phyloP scores from a whole-genome alignment of 2,113 vertebrate species.

The Lathamus discolor region DNA sequence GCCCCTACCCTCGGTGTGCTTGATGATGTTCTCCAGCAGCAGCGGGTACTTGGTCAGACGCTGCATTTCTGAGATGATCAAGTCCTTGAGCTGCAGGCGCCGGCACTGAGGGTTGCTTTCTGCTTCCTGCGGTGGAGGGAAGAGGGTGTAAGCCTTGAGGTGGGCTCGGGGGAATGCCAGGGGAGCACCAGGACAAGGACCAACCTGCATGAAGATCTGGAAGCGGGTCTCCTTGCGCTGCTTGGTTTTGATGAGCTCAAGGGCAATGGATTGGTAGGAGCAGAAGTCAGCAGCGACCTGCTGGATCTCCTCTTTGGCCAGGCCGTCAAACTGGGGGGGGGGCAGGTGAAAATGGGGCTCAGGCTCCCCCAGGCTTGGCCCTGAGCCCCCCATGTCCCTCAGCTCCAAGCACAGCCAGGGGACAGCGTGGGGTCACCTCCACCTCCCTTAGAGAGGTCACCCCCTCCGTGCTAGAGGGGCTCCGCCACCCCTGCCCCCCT shows the following conservation, averaged over 20 bases:
- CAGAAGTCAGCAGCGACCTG: constrained; percentile 87
- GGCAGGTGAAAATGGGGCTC: fast-evolving
- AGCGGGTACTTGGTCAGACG: constrained; percentile 94
- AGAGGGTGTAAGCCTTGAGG: fast-evolving
- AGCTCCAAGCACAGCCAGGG: not conserved
- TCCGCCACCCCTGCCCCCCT: not conserved
- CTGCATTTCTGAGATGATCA: constrained; percentile 94
- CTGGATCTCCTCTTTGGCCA: constrained; percentile 86
- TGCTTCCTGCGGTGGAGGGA: constrained; percentile 55
- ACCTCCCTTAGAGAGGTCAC: not conserved
- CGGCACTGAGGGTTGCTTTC: constrained; percentile 90
- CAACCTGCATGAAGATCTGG: constrained; percentile 82
- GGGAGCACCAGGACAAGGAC: not conserved
- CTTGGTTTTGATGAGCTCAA: constrained; percentile 92
- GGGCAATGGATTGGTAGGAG: constrained; percentile 86
- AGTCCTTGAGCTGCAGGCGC: constrained; percentile 91
- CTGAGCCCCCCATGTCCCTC: not conserved
- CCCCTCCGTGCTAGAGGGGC: no score
- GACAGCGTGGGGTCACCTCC: not conserved
- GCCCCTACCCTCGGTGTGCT: constrained; percentile 83
- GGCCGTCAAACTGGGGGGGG: constrained; percentile 82
- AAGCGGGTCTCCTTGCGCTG: constrained; percentile 92
- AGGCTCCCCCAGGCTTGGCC: not conserved
- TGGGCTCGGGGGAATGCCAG: not conserved
- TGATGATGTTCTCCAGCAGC: constrained; percentile 90